These are phyloP conservation scores for Copidosoma floridanum DNA, from an alignment of 1,140 invertebrate genomes.

Conservation along the genomic window DNA sequence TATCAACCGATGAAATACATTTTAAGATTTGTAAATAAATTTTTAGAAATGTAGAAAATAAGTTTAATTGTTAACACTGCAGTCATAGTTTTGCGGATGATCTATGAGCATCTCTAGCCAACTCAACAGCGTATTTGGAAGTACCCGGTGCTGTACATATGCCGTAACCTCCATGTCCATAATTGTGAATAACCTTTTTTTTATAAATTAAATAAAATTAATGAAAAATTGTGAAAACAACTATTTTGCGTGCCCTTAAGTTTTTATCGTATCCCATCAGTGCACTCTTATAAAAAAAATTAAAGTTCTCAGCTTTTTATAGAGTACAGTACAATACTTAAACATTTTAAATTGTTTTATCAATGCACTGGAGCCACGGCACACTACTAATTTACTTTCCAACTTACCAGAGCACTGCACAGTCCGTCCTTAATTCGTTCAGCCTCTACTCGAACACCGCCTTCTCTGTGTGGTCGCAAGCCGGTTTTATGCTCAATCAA, in stretches of 20 bases:
- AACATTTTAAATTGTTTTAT: neutral
- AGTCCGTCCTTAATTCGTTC: conserved; percentile 53
- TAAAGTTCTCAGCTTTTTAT: neutral
- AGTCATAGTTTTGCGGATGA: conserved; percentile 39
- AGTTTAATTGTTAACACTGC: neutral
- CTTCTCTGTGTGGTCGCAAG: conserved; percentile 71
- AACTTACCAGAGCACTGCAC: conserved; percentile 34
- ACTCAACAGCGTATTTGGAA: conserved; percentile 68
- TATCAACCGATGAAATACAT: neutral
- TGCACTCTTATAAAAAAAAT: conserved; percentile 5
- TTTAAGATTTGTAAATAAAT: conserved; percentile 14
- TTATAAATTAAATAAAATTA: conserved; percentile 15
- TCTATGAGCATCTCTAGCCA: conserved; percentile 62
- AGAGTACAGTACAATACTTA: neutral
- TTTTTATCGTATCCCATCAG: neutral
- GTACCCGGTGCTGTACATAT: conserved; percentile 85
- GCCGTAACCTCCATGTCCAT: conserved; percentile 90
- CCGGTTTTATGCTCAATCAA: conserved; percentile 71
- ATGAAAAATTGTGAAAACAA: conserved; percentile 9
- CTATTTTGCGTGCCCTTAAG: conserved; percentile 3
- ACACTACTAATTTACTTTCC: no score
- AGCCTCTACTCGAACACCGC: conserved; percentile 72
- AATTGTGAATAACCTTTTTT: conserved; percentile 80
- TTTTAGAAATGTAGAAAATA: conserved; percentile 2
- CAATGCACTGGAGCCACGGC: no score